Base-by-base conservation (phyloP, 2,888 invertebrate species). In the Chydorus sphaericus region DNA sequence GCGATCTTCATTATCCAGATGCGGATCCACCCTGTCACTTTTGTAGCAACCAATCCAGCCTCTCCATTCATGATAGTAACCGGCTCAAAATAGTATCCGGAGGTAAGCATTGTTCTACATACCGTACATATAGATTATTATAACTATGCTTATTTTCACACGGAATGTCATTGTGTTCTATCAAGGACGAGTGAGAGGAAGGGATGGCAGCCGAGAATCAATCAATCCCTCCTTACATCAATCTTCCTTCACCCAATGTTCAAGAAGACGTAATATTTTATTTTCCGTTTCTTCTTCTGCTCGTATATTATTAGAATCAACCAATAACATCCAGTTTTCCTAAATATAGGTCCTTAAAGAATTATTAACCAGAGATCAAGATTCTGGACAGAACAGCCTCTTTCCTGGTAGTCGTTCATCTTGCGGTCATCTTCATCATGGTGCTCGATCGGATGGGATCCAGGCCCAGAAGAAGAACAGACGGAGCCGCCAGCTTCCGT, bases 211-310 rank as follows among this genome's bases (percentile, higher is more conserved):
- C 48, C 61, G 67, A 28, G 65, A 65, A 44, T 66, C 65, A 39
- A 64, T 66, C 18, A 65, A 65, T 20, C 64, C n/a, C 65, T 11
- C 68, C 67, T 37, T 69, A 67, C 60, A 68, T 69, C 64, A 68
- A 69, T 61, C 62, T 69, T 11, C 69, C 69, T 14, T 69, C 68
- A 10, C 69, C 69, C 29, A 69, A 68, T 58, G 68, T 69, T 26
- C 68, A 67, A 59, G 65, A 65, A 28, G 68, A 68, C 63, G 68
- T 67, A 62, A 65, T 64, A 55, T 50, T 20, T 18, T 20, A 14
- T 20, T 44, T 44, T n/a, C n/a, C n/a, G n/a, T n/a, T n/a, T n/a
- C n/a, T n/a, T n/a, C n/a, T n/a, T n/a, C n/a, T n/a, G n/a, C n/a
- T n/a, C n/a, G n/a, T n/a, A n/a, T n/a, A n/a, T n/a, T n/a, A n/a